Conservation (phyloP, 2,113 vertebrate species). For the Corvus moneduloides region DNA sequence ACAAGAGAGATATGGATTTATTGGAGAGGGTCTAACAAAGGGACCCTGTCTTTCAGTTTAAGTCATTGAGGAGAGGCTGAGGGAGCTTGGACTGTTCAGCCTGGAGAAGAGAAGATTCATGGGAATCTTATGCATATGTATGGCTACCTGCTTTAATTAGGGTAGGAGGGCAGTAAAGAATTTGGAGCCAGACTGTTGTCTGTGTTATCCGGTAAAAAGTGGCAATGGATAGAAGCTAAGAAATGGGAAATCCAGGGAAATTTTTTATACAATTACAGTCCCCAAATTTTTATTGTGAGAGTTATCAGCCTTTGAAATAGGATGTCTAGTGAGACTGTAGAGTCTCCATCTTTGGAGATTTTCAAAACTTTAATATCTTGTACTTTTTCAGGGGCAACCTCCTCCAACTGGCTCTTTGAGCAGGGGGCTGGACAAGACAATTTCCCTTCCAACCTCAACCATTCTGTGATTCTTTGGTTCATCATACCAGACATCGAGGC, state of each 20-base stretch:
- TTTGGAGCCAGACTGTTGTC: background rate
- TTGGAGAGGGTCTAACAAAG: background rate
- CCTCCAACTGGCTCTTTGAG: background rate
- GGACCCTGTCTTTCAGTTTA: background rate
- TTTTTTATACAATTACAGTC: background rate
- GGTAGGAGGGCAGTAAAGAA: background rate
- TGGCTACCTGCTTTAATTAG: background rate
- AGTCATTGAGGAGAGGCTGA: background rate
- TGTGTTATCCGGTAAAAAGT: background rate
- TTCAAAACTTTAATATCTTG: background rate
- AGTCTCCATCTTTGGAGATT: background rate
- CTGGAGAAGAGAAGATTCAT: background rate
- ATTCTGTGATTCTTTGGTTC: background rate
- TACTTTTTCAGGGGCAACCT: background rate
- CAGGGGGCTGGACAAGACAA: fast-evolving
- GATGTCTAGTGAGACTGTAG: background rate
- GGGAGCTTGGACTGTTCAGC: background rate
- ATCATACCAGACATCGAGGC: fast-evolving
- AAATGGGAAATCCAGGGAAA: background rate
- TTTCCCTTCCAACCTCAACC: background rate
- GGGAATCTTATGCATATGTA: background rate
- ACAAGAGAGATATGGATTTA: background rate
- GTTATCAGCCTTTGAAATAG: background rate
- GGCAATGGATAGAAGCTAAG: background rate
- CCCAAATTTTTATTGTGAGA: background rate